Evolutionary conservation across 2,888 invertebrate genomes (phyloP), one percentile per base, ranked within the genome.

Genomic region (Dicycla oo): DNA sequence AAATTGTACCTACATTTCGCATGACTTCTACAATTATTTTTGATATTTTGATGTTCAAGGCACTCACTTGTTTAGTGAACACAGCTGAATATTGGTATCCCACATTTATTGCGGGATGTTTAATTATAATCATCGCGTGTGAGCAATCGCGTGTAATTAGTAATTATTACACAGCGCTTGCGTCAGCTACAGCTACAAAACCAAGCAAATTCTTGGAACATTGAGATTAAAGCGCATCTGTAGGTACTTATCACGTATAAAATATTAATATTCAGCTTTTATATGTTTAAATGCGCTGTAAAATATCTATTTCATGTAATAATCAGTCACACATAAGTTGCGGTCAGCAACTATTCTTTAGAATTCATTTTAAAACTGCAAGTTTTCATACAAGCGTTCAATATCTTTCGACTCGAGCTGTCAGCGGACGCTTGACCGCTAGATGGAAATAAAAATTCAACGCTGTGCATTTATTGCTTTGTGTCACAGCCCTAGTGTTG

Each of bases 301-400:
- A 51, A 51, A 69, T 77, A 57, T 56, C 10, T 34, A 4, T 57
- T 26, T 13, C 13, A 30, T 20, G 8, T n/a, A 75, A 56, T 56
- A 40, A 76, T 56, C 38, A 51, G 18, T 77, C 57, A 45, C 30
- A 61, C 70, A 61, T 61, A 10, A 57, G 56, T 45, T 45, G 63
- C 56, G n/a, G 51, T 57, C 54, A 58, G 62, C 15, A 53, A 68
- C 40, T 40, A 43, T 63, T 78, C 60, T 53, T 58, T 23, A 73
- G 58, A 79, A 58, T 70, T 65, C 57, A 75, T 63, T 58, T 75
- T 69, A 53, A 70, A 75, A 62, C 56, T 67, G 61, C 43, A 54
- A 57, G 47, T 47, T 76, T 68, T 65, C 45, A 47, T 68, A 54
- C 53, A 67, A 64, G 38, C 63, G 18, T 63, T 67, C 63, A 58